Base-by-base conservation (phyloP, 2,888 invertebrate genomes). In the Athetis lepigone region DNA sequence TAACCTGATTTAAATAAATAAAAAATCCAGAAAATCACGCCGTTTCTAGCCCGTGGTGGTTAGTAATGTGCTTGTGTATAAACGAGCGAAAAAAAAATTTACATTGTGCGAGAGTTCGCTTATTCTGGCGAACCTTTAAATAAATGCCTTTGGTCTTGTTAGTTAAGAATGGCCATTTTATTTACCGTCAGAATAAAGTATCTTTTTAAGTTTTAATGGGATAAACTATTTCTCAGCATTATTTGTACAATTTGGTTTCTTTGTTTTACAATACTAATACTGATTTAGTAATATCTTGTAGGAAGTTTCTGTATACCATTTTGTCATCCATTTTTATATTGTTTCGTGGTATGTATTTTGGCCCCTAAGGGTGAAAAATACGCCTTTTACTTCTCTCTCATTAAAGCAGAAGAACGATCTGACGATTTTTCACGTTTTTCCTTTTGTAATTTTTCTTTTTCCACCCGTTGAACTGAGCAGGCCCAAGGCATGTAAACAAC, bases 401-500 rank as follows among this genome's bases (percentile, higher is more conserved):
- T 43, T 49, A 40, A 33, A 36, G 16, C 16, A 19, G 8, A 61
- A 23, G 40, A 43, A 43, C 43, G 21, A 42, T 4, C n/a, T 8
- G 9, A 13, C 27, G 46, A 16, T 61, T 13, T 2, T 70, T 70
- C 42, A 1, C 25, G 23, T 40, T 19, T 63, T 25, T 18, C 25
- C 19, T n/a, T 4, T 33, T 19, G 16, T 42, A 5, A n/a, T 25
- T 40, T 21, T 33, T 65, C 5, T 8, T 9, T 9, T 37, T 51
- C 29, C n/a, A 27, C 16, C 39, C 39, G n/a, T 27, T 47, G 29
- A 58, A 36, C 18, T 6, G 49, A 46, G 5, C 47, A 7, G 2
- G 36, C 57, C 46, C n/a, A 29, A 56, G 42, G 47, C 51, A 43
- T 70, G 55, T 62, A 52, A 43, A 75, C 47, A 56, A 47, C 16